These are phyloP conservation scores for Drosophila mulleri DNA, from an alignment of 2,888 invertebrate genomes.

Conservation along the genomic window DNA sequence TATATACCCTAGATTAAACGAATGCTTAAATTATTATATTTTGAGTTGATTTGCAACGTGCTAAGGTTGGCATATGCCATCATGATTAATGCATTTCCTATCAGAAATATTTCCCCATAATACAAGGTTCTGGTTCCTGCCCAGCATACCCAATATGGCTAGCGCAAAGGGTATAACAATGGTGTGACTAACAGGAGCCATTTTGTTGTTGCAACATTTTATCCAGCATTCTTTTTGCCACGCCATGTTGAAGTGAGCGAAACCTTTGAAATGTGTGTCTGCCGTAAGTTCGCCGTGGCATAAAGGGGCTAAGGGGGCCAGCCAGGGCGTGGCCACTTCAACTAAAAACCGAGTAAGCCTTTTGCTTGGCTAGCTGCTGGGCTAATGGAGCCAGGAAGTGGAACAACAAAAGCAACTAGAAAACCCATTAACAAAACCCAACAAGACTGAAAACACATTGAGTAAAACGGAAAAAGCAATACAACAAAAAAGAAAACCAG, in stretches of 20 bases:
- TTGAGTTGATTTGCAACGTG: too few relatives aligned
- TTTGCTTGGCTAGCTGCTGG: constrained; percentile 39
- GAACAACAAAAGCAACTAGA: constrained; percentile 43
- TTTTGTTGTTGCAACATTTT: constrained; percentile 67
- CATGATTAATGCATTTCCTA: neutral
- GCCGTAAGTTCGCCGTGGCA: constrained; percentile 16
- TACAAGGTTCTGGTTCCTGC: too few relatives aligned
- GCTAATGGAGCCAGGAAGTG: constrained; percentile 72
- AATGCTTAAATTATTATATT: too few relatives aligned
- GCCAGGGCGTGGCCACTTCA: constrained; percentile 72
- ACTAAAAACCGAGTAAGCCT: constrained; percentile 69
- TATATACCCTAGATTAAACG: constrained; percentile 18
- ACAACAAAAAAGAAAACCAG: constrained; percentile 8
- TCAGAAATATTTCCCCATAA: neutral
- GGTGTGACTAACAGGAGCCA: constrained; percentile 51
- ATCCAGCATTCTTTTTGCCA: constrained; percentile 34
- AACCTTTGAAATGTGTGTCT: constrained; percentile 70
- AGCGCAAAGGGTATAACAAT: constrained; percentile 36
- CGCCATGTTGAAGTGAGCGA: constrained; percentile 55
- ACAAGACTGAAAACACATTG: constrained; percentile 45
- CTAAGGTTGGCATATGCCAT: too few relatives aligned
- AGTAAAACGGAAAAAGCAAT: constrained; percentile 10
- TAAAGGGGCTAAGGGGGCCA: constrained; percentile 7
- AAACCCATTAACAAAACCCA: constrained; percentile 66
- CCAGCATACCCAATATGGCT: neutral